Conservation (phyloP, 2,888 invertebrate genomes). For the Trichopria drosophilae region DNA sequence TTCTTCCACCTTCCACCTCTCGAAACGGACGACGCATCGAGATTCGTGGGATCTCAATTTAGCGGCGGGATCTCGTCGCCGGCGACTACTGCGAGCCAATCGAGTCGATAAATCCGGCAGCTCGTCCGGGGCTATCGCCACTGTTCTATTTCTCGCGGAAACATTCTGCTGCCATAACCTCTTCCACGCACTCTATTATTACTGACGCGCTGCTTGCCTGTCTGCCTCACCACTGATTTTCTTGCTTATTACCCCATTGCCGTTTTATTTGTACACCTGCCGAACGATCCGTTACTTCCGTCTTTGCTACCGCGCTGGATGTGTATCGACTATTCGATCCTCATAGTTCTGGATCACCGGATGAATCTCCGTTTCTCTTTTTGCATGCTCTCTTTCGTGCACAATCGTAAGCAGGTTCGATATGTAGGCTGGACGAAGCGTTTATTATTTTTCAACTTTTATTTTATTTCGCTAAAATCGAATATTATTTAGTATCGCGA, state of each 20-base stretch:
- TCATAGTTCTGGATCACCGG: too few relatives aligned
- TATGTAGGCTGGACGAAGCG: too few relatives aligned
- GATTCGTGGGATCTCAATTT: constrained; percentile 34
- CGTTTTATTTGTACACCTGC: constrained; percentile 40
- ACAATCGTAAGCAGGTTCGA: too few relatives aligned
- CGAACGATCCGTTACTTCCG: constrained; percentile 41
- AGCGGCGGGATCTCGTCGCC: constrained; percentile 27
- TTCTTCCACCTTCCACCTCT: constrained; percentile 15
- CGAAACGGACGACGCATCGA: constrained; percentile 23
- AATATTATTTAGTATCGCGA: too few relatives aligned
- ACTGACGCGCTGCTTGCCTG: constrained; percentile 31
- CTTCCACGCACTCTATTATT: constrained; percentile 38
- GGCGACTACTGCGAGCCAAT: too few relatives aligned
- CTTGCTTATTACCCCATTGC: constrained; percentile 28
- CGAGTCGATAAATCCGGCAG: constrained; percentile 34
- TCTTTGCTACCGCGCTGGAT: constrained; percentile 11
- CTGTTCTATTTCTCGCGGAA: constrained; percentile 29
- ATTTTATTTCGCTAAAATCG: too few relatives aligned
- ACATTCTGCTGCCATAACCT: constrained; percentile 18
- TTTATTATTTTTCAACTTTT: too few relatives aligned
- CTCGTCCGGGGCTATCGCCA: constrained; percentile 16
- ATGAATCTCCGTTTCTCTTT: too few relatives aligned
- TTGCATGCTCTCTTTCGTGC: too few relatives aligned
- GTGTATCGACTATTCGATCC: not conserved
- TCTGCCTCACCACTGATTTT: not conserved